These are phyloP conservation scores for Lucifuga dentata DNA, from an alignment of 2,113 vertebrate species.

Conservation along the genomic window DNA sequence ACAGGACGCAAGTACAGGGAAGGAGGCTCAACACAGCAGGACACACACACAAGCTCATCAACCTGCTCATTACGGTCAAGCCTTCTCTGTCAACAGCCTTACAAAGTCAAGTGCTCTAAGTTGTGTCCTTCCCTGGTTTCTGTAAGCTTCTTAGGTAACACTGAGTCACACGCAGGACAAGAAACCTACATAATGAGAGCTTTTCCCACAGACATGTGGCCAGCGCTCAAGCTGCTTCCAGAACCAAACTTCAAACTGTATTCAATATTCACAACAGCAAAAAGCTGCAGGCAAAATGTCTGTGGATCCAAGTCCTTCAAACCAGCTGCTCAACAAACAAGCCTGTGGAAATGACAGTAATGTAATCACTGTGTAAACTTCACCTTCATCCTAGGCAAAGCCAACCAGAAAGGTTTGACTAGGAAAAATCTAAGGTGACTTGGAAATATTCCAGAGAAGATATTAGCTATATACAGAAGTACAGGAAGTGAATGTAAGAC, in stretches of 20 bases:
- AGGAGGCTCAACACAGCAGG: not conserved
- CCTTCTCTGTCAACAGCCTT: not conserved
- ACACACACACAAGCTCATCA: not conserved
- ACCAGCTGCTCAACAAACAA: too few species aligned
- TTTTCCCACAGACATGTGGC: constrained; percentile 11
- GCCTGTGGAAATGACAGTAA: too few species aligned
- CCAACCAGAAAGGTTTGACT: not conserved
- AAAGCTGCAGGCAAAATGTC: too few species aligned
- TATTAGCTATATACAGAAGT: too few species aligned
- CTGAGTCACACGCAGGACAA: not conserved
- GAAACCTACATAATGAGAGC: not conserved
- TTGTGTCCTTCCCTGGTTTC: not conserved
- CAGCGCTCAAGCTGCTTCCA: constrained; percentile 1
- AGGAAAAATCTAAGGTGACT: not conserved
- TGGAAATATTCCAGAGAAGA: not conserved
- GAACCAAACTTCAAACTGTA: not conserved
- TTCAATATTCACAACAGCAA: not conserved
- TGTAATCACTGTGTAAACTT: not conserved
- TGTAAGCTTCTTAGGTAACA: not conserved
- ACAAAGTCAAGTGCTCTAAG: not conserved
- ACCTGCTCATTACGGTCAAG: too few species aligned
- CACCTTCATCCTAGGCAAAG: not conserved
- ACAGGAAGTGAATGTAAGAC: too few species aligned
- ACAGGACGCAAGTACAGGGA: not conserved
- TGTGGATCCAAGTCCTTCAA: too few species aligned